phyloP scores from a whole-genome alignment of 2,797 vertebrate genomes.

The Notoglanidium macrostoma region DNA sequence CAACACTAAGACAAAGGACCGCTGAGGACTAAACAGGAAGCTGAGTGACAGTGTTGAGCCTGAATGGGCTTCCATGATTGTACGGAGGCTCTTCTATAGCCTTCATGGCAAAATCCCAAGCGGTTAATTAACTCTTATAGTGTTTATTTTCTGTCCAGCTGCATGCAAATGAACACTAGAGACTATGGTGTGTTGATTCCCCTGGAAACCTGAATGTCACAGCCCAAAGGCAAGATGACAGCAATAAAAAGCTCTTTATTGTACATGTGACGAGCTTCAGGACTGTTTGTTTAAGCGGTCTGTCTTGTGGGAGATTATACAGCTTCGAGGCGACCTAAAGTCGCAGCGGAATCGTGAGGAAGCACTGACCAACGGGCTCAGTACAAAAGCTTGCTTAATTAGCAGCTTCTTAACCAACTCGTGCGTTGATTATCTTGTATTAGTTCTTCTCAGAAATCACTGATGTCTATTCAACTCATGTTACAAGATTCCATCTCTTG shows the following conservation, averaged over 20 bases:
- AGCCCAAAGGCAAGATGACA: slow-evolving; percentile 21
- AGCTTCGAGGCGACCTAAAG: neutral
- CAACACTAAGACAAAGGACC: slow-evolving; percentile 40
- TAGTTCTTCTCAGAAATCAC: neutral
- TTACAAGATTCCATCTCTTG: neutral
- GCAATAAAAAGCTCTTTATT: slow-evolving; percentile 14
- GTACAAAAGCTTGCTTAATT: slow-evolving; percentile 26
- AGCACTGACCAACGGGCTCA: neutral
- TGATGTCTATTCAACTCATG: neutral
- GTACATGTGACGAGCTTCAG: neutral
- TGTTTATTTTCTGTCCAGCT: slow-evolving; percentile 31
- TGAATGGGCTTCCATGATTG: slow-evolving; percentile 37
- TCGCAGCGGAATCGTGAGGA: neutral
- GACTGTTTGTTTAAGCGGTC: slow-evolving; percentile 19
- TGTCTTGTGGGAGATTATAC: neutral
- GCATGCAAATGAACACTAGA: slow-evolving; percentile 14
- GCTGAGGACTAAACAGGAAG: slow-evolving; percentile 42
- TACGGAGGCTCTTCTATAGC: neutral
- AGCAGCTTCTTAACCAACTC: neutral
- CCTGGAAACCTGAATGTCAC: slow-evolving; percentile 44
- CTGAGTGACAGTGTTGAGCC: slow-evolving; percentile 37
- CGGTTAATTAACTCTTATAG: slow-evolving; percentile 30
- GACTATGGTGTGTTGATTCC: slow-evolving; percentile 25
- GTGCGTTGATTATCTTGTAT: slow-evolving; percentile 8
- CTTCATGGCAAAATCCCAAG: slow-evolving; percentile 10